Evolutionary conservation across 92 coral and sea anemone species (phyloP).

Genomic region (Palythoa grandiflora): DNA sequence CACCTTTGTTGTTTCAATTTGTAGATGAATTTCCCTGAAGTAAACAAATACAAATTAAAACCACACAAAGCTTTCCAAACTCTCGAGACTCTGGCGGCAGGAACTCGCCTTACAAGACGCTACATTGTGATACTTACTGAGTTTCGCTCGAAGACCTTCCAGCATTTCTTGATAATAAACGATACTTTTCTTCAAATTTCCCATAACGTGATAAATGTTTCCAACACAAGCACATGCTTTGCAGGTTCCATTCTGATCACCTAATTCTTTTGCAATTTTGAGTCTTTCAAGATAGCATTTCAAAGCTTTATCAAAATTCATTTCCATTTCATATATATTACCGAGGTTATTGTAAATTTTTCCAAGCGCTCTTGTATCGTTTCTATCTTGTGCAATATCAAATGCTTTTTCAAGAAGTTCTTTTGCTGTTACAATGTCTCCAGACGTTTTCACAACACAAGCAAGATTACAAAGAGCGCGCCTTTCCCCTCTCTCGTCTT

Average conservation of each 20-base stretch:
- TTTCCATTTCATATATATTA: slow-evolving; percentile 75
- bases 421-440: slow-evolving; percentile 72
- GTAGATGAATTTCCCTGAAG: too few relatives aligned
- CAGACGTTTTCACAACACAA: slow-evolving; percentile 81
- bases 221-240: slow-evolving; percentile 88
- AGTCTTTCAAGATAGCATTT: slow-evolving; percentile 79
- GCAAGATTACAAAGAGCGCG: slow-evolving; percentile 94
- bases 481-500: slow-evolving; percentile 83
- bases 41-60: too few relatives aligned
- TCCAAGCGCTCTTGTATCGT: slow-evolving; percentile 70
- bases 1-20: too few relatives aligned
- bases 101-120: too few relatives aligned
- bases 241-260: slow-evolving; percentile 83
- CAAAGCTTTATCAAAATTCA: slow-evolving; percentile 74
- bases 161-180: slow-evolving; percentile 87
- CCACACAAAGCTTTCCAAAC: too few relatives aligned
- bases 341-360: slow-evolving; percentile 85
- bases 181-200: slow-evolving; percentile 76
- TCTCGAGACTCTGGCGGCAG: neutral
- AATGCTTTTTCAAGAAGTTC: slow-evolving; percentile 72
- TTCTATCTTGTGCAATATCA: slow-evolving; percentile 70
- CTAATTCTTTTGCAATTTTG: slow-evolving; percentile 72
- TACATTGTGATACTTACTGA: slow-evolving; percentile 72
- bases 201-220: slow-evolving; percentile 74
- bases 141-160: slow-evolving; percentile 82